Conservation (phyloP, 2,113 vertebrate genomes). For the Menidia beryllina region DNA sequence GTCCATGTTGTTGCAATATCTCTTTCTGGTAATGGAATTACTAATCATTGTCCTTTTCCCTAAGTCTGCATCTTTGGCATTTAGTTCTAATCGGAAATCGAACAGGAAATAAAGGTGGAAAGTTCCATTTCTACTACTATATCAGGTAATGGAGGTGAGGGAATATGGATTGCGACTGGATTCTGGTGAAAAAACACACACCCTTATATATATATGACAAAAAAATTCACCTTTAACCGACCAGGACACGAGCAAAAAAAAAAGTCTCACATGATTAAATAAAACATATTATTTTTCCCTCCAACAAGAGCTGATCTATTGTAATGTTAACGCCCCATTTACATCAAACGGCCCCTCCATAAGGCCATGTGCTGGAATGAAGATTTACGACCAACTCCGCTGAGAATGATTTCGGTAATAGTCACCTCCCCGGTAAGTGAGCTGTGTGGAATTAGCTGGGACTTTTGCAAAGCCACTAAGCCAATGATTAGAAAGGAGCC, state of each 20-base stretch:
- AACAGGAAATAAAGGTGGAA: conserved; percentile 38
- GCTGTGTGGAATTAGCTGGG: conserved; percentile 18
- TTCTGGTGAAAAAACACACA: conserved; percentile 17
- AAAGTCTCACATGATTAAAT: conserved; percentile 9
- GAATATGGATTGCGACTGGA: conserved; percentile 15
- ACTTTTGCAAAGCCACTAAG: conserved; percentile 30
- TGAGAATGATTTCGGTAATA: conserved; percentile 16
- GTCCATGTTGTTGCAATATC: conserved; percentile 21
- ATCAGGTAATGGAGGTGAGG: conserved; percentile 39
- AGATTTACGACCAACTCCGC: conserved; percentile 24
- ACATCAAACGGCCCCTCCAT: conserved; percentile 3
- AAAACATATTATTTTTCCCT: neutral
- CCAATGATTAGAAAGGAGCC: conserved; percentile 22
- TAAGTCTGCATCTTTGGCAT: conserved; percentile 37
- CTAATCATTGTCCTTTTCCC: conserved; percentile 51
- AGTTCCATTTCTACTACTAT: conserved; percentile 53
- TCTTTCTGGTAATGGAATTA: conserved; percentile 33
- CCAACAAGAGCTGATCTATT: conserved; percentile 6
- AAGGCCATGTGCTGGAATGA: conserved; percentile 14
- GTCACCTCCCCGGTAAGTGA: conserved; percentile 14
- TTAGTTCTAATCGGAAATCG: conserved; percentile 53
- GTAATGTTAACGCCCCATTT: conserved; percentile 1
- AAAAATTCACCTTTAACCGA: neutral
- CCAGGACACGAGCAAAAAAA: neutral
- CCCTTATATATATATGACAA: conserved; percentile 1